Evolutionary conservation across 2,113 vertebrate genomes (phyloP).

Genomic region (Pachyramphus minor): DNA sequence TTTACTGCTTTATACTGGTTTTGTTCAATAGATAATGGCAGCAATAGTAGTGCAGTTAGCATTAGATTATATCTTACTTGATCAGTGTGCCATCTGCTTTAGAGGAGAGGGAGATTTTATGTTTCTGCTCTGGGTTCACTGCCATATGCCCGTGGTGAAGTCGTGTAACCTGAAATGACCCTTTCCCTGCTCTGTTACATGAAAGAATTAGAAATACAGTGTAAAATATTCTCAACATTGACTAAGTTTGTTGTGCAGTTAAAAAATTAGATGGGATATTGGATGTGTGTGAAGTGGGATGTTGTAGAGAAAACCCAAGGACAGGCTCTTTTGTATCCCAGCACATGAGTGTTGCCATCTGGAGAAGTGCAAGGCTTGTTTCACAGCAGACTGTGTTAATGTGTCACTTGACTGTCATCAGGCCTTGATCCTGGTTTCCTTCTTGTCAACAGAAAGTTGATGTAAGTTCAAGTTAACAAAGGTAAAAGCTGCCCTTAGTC

Average conservation of each 20-base stretch:
- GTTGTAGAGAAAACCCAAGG: neutral
- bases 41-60: neutral
- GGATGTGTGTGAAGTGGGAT: neutral
- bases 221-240: neutral
- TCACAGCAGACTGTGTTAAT: neutral
- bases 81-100: conserved; percentile 8
- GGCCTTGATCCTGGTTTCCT: neutral
- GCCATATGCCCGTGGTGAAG: neutral
- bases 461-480: neutral
- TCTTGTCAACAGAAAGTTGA: neutral
- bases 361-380: neutral
- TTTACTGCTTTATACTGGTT: neutral
- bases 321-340: neutral
- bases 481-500: neutral
- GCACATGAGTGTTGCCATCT: neutral
- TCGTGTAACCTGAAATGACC: neutral
- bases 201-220: neutral
- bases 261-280: neutral
- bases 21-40: neutral
- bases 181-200: neutral
- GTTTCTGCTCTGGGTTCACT: neutral
- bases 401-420: neutral
- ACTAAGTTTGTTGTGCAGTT: neutral
- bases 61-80: neutral
- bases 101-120: neutral